phyloP scores from a whole-genome alignment of 1,140 invertebrate genomes.

The Drosophila willistoni region DNA sequence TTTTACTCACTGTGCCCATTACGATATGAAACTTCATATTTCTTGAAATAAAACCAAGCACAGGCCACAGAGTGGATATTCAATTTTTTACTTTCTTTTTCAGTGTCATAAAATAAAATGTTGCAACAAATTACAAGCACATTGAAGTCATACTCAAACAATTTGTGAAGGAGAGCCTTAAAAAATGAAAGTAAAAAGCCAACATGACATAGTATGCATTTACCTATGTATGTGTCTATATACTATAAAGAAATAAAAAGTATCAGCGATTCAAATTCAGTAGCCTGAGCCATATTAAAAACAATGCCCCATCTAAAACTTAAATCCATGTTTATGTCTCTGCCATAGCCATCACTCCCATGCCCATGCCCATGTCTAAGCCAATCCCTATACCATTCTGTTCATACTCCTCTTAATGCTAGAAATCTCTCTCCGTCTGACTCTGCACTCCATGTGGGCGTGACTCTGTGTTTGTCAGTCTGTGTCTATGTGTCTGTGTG shows the following conservation, averaged over 20 bases:
- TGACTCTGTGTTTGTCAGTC: slow-evolving; percentile 37
- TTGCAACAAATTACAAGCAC: too few relatives aligned
- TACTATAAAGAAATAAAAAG: background rate
- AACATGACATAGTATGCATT: too few relatives aligned
- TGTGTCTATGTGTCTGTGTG: slow-evolving; percentile 38
- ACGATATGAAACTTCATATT: too few relatives aligned
- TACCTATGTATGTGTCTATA: background rate
- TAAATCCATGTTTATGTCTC: slow-evolving; percentile 59
- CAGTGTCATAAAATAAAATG: too few relatives aligned
- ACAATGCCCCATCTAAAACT: slow-evolving; percentile 57
- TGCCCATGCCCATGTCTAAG: slow-evolving; percentile 12
- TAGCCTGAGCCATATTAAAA: slow-evolving; percentile 22
- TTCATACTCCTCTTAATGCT: background rate
- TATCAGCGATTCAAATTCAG: slow-evolving; percentile 22
- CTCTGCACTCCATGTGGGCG: slow-evolving; percentile 35
- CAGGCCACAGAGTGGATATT: too few relatives aligned
- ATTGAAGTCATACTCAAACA: too few relatives aligned
- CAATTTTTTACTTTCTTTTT: too few relatives aligned
- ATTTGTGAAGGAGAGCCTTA: too few relatives aligned
- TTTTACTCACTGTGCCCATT: too few relatives aligned
- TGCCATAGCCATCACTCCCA: background rate
- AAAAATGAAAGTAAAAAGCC: background rate
- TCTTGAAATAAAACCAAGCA: too few relatives aligned
- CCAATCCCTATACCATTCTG: slow-evolving; percentile 4
- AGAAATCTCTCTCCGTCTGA: slow-evolving; percentile 6